Percentiles rank a stretch among this genome's conserved stretches.
These are phyloP conservation scores for Gadus chalcogrammus DNA, from an alignment of 2,113 vertebrate species.

Conservation along the genomic window DNA sequence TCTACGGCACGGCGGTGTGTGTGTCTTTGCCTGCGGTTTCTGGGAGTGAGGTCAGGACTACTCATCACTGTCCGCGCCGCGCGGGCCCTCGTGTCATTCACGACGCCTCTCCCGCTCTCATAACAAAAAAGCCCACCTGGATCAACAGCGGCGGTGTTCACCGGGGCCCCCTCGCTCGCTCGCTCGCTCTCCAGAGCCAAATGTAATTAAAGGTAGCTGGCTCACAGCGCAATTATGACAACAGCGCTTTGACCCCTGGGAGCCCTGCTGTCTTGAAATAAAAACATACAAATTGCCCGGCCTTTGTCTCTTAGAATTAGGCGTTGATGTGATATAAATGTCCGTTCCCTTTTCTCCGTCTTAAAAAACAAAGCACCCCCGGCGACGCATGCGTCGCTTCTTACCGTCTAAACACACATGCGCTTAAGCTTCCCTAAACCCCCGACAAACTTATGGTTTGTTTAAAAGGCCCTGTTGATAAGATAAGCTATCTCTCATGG, in stretches of 20 bases:
- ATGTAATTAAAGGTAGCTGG: conserved; percentile 60
- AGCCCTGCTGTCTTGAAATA: conserved; percentile 23
- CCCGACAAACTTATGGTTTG: conserved; percentile 53
- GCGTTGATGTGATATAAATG: not conserved
- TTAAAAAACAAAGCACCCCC: conserved; percentile 38
- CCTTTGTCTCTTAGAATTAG: conserved; percentile 58
- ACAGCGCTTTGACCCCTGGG: conserved; percentile 43
- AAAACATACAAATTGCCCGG: conserved; percentile 51
- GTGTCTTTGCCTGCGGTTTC: conserved; percentile 13
- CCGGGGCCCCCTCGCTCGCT: conserved; percentile 32
- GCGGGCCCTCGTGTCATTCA: conserved; percentile 43
- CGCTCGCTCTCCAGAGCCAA: conserved; percentile 36
- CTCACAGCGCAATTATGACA: conserved; percentile 52
- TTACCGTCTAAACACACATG: conserved; percentile 23
- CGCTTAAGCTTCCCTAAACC: conserved; percentile 44
- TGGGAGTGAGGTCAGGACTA: conserved; percentile 32
- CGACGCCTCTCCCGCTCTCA: conserved; percentile 40
- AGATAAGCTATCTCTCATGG: conserved; percentile 54
- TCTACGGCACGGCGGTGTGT: conserved; percentile 10
- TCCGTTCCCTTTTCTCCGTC: conserved; percentile 7
- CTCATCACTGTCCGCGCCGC: conserved; percentile 26
- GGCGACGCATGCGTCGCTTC: conserved; percentile 24
- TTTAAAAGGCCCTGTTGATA: conserved; percentile 50
- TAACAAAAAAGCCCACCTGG: conserved; percentile 56
- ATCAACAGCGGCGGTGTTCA: conserved; percentile 18